A percentile compares a stretch with the other conserved stretches of the same genome.
Evolutionary conservation across 2,888 invertebrate species (phyloP).

Genomic region (Schrankia costaestrigalis): DNA sequence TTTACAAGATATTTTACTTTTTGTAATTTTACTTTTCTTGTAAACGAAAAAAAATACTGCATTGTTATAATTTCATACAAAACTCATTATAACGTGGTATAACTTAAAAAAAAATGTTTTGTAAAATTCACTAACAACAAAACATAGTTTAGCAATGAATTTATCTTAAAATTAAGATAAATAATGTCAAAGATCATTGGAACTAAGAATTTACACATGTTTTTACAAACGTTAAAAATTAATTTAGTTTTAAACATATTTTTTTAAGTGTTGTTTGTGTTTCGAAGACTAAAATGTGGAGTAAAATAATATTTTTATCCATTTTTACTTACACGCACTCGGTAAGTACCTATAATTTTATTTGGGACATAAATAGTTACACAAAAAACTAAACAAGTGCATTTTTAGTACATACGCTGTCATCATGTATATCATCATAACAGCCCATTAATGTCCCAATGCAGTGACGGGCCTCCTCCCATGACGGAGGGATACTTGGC

Average conservation of each 20-base stretch:
- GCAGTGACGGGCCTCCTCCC: no score
- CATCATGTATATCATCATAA: background rate
- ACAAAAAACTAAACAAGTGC: background rate
- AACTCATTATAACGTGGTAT: no score
- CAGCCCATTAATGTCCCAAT: no score
- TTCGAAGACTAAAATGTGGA: slow-evolving; percentile 47
- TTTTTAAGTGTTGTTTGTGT: slow-evolving; percentile 8
- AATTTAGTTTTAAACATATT: slow-evolving; percentile 17
- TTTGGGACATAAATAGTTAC: background rate
- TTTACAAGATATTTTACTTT: no score
- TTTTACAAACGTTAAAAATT: slow-evolving; percentile 8
- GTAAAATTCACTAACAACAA: slow-evolving; percentile 2
- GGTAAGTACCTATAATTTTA: slow-evolving; percentile 45
- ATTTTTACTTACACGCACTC: slow-evolving; percentile 42
- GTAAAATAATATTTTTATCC: slow-evolving; percentile 40
- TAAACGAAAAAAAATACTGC: no score
- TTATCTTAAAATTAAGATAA: slow-evolving; percentile 26
- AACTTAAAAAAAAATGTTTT: no score
- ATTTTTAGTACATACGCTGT: background rate
- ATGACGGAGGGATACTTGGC: no score
- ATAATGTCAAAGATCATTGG: slow-evolving; percentile 26
- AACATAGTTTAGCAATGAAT: slow-evolving; percentile 4
- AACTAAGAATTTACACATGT: slow-evolving; percentile 18
- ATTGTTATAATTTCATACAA: no score
- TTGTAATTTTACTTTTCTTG: no score